phyloP scores from a whole-genome alignment of 2,113 vertebrate genomes.

The Promerops cafer region DNA sequence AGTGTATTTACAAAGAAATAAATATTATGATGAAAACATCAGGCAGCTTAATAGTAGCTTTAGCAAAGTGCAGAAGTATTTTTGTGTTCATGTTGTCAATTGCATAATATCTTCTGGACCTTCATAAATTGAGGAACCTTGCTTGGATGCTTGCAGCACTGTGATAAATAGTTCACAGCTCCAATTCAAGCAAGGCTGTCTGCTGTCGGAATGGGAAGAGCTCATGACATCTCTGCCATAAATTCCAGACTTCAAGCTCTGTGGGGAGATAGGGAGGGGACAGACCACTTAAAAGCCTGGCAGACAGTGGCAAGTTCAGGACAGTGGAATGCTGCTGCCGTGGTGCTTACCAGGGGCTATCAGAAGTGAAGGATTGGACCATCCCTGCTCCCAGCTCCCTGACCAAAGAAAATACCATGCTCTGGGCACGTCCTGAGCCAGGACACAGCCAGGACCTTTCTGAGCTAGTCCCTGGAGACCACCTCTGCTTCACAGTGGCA shows the following conservation, averaged over 20 bases:
- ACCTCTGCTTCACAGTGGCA: background rate
- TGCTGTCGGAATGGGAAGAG: background rate
- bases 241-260: background rate
- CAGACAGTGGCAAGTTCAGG: background rate
- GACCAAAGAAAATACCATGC: background rate
- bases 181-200: background rate
- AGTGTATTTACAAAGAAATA: slow-evolving; percentile 74
- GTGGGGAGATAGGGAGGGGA: background rate
- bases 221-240: background rate
- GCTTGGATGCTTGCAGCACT: background rate
- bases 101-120: slow-evolving; percentile 49
- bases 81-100: slow-evolving; percentile 56
- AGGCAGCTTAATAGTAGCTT: slow-evolving; percentile 66
- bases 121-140: slow-evolving; percentile 27
- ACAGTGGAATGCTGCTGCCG: background rate
- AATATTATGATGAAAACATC: slow-evolving; percentile 78
- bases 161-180: slow-evolving; percentile 22
- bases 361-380: background rate
- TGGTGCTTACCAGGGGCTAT: background rate
- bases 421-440: background rate
- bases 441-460: background rate
- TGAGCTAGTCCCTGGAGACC: background rate
- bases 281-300: background rate
- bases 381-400: background rate
- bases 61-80: slow-evolving; percentile 62